Conservation (phyloP, 37 sponge, comb jelly and placozoan species). For the Diacarnus erythraeanus region DNA sequence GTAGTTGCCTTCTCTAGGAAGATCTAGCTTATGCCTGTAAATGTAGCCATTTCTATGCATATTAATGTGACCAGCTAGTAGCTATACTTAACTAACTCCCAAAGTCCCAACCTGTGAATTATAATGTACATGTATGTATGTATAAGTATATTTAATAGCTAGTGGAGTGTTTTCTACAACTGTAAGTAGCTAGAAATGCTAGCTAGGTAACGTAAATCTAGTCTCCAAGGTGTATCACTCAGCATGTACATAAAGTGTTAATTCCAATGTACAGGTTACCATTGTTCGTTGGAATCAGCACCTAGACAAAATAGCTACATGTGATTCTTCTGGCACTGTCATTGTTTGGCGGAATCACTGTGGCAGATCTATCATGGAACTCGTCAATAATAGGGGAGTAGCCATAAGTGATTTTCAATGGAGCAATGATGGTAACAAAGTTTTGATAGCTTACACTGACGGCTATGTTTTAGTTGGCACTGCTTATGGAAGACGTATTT, state of each 20-base stretch:
- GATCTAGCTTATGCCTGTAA: too few relatives aligned
- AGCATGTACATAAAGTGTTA: not conserved
- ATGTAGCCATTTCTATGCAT: too few relatives aligned
- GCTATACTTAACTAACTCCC: too few relatives aligned
- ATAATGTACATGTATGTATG: too few relatives aligned
- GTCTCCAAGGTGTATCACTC: too few relatives aligned
- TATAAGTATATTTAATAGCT: too few relatives aligned
- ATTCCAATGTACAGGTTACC: slow-evolving; percentile 59
- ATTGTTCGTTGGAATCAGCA: slow-evolving; percentile 87
- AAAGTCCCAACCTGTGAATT: not conserved
- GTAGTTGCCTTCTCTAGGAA: not conserved
- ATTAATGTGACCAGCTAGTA: too few relatives aligned
- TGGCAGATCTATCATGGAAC: slow-evolving; percentile 90
- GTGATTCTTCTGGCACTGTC: slow-evolving; percentile 85
- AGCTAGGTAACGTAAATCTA: too few relatives aligned
- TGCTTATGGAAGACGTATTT: slow-evolving; percentile 81
- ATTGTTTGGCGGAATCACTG: slow-evolving; percentile 90
- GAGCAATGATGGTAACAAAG: slow-evolving; percentile 87
- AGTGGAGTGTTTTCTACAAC: too few relatives aligned
- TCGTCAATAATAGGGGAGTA: slow-evolving; percentile 88
- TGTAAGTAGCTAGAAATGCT: too few relatives aligned
- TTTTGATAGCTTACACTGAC: slow-evolving; percentile 86
- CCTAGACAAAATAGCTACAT: slow-evolving; percentile 87
- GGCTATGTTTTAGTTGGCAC: slow-evolving; percentile 94
- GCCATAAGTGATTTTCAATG: slow-evolving; percentile 89